Base-by-base conservation (phyloP, 2,888 invertebrate species). In the Melipona bicolor region DNA sequence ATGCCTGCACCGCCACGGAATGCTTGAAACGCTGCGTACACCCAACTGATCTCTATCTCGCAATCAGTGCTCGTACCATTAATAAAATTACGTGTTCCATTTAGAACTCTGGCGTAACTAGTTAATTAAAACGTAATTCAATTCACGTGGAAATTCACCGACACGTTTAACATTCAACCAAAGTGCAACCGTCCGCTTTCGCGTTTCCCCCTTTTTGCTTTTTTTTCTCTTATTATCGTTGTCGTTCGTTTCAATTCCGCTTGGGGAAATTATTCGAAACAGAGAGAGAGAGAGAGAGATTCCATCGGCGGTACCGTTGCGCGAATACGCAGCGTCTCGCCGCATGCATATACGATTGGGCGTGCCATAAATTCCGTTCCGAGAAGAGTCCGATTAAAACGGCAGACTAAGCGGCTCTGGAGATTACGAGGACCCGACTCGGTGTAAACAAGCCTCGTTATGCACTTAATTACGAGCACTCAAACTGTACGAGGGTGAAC, bases 361-460 rank as follows among this genome's bases (percentile, higher is more conserved):
- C 75, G 72, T 62, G 73, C 79, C 82, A 85, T 80, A 83, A 86
- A 89, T 82, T 84, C 84, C 84, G 74, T 81, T 80, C 84, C 79
- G 69, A 88, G 90, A 91, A 86, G 82, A 87, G 85, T 86, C 85
- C 89, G 89, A 91, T 91, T 91, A 91, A 91, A 89, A 90, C 87
- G 73, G 87, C 90, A 89, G 90, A 90, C 88, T 90, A 89, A 91
- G 90, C 90, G 86, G 88, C 89, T 90, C 83, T 86, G 85, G 74
- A 90, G 91, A 91, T 91, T 91, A 91, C 86, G 87, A 87, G 85
- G 88, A 83, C 81, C 81, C 77, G 86, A 79, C 87, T 86, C 87
- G 89, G 86, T 87, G 90, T 89, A 91, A 91, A 91, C 90, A 91
- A 86, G 87, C 74, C 87, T 89, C 82, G 90, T 91, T 90, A 90